Conservation (phyloP, 2,113 vertebrate species). For the Calyptommatus sinebrachiatus region DNA sequence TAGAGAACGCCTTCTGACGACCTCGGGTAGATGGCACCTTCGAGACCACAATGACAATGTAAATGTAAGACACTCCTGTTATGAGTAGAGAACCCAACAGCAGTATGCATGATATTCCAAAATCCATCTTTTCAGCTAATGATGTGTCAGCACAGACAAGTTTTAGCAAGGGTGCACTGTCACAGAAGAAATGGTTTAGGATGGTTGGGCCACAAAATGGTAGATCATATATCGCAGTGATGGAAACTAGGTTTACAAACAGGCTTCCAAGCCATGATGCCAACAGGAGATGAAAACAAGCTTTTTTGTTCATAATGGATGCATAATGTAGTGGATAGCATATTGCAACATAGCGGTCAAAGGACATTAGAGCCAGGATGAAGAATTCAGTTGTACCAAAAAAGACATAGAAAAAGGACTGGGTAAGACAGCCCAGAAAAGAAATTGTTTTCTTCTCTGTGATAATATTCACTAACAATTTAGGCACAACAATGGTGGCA, state of each 20-base stretch:
- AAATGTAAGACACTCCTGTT: conserved; percentile 30
- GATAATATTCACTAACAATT: conserved; percentile 27
- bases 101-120: conserved; percentile 42
- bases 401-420: conserved; percentile 45
- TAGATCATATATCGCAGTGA: conserved; percentile 24
- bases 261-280: conserved; percentile 39
- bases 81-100: conserved; percentile 13
- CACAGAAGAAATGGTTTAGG: conserved; percentile 61
- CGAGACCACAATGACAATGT: conserved; percentile 25
- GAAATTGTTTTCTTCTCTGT: conserved; percentile 37
- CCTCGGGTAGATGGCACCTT: conserved; percentile 38
- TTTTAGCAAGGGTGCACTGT: conserved; percentile 55
- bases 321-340: conserved; percentile 41
- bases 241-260: conserved; percentile 28
- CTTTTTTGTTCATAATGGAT: conserved; percentile 32
- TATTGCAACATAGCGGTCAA: conserved; percentile 41
- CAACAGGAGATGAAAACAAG: conserved; percentile 27
- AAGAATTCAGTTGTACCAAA: conserved; percentile 45
- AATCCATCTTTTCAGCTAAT: conserved; percentile 51
- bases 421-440: conserved; percentile 36
- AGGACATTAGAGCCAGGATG: conserved; percentile 47
- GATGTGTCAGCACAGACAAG: conserved; percentile 49
- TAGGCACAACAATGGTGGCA: conserved; percentile 38
- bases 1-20: conserved; percentile 35
- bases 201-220: conserved; percentile 55